A percentile compares a stretch with the other conserved stretches of the same genome.
Evolutionary conservation across 2,113 vertebrate genomes (phyloP).

Genomic region (Pterocles gutturalis): DNA sequence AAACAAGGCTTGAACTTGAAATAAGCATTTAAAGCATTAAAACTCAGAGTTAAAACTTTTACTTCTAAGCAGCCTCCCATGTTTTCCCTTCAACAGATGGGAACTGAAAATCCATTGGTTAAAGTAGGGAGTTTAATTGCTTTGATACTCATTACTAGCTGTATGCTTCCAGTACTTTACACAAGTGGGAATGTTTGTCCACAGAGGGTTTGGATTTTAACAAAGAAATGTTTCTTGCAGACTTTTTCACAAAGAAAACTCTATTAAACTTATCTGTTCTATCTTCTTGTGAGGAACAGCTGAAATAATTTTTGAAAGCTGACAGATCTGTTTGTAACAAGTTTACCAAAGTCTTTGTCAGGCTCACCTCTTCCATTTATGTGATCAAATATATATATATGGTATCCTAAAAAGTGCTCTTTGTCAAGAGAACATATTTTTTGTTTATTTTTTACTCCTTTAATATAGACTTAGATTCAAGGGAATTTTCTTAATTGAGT

Average conservation of each 20-base stretch:
- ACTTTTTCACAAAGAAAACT: not conserved
- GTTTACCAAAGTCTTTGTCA: not conserved
- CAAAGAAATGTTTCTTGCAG: not conserved
- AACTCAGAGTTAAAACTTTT: not conserved
- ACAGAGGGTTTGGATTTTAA: not conserved
- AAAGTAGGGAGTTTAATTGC: not conserved
- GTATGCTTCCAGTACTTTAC: not conserved
- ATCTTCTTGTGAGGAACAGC: not conserved
- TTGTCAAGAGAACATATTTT: not conserved
- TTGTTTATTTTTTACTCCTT: not conserved
- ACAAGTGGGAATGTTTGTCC: not conserved
- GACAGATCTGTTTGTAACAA: not conserved
- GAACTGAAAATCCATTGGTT: not conserved
- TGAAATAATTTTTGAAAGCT: not conserved
- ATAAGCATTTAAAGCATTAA: not conserved
- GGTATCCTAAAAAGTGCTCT: not conserved
- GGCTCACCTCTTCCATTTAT: not conserved
- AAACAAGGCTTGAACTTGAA: not conserved
- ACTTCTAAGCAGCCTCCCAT: not conserved
- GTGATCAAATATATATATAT: not conserved
- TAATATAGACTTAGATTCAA: not conserved
- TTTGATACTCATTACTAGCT: not conserved
- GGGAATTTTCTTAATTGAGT: not conserved
- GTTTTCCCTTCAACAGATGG: not conserved
- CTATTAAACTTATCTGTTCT: accelerated